These are phyloP conservation scores for Picus viridis DNA, from an alignment of 2,797 vertebrate genomes.

Conservation along the genomic window DNA sequence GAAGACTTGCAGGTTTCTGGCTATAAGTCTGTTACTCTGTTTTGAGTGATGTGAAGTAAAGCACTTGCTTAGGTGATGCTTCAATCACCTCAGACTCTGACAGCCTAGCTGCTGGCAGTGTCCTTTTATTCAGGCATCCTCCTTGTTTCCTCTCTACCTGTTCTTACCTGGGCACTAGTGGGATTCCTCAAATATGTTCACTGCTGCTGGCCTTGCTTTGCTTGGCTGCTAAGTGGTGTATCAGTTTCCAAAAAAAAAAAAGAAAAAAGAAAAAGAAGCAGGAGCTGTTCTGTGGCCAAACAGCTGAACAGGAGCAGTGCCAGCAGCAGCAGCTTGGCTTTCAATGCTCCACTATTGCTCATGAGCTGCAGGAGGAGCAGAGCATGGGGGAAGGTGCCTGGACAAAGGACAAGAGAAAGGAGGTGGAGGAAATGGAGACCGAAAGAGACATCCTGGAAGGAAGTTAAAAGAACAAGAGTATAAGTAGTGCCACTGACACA, in stretches of 20 bases:
- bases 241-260: neutral
- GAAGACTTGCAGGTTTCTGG: neutral
- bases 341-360: constrained; percentile 15
- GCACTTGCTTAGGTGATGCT: neutral
- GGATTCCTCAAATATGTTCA: neutral
- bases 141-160: neutral
- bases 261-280: neutral
- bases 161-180: neutral
- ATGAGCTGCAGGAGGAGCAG: neutral
- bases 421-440: constrained; percentile 29
- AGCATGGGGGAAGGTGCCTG: constrained; percentile 20
- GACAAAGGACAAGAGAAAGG: constrained; percentile 42
- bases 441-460: constrained; percentile 53
- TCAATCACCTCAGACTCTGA: neutral
- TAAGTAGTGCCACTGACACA: neutral
- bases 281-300: neutral
- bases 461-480: constrained; percentile 1
- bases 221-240: neutral
- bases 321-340: constrained; percentile 42
- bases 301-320: constrained; percentile 42
- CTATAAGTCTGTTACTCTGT: neutral
- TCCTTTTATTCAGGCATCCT: neutral
- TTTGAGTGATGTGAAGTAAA: neutral
- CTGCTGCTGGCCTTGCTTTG: neutral
- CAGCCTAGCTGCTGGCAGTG: neutral